Base-by-base conservation (phyloP, 2,113 vertebrate genomes). In the Eudyptes chrysolophus region DNA sequence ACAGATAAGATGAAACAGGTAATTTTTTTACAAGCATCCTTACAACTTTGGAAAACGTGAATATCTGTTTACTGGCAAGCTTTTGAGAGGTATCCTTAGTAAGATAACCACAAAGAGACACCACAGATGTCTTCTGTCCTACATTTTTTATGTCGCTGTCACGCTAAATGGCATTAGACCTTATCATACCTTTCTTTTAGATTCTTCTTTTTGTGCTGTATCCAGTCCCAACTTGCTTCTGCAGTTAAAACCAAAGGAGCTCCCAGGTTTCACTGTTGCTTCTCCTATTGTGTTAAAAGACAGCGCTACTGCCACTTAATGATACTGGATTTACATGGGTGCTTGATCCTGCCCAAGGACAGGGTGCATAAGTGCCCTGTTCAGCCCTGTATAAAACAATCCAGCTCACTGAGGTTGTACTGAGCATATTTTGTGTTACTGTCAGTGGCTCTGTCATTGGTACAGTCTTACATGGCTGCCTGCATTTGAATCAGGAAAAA, bases 71-170 rank as follows among this genome's bases (percentile, higher is more conserved):
- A 72, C 74, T 77, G 65, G 61, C 25, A 87, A 42, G 65, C 10
- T 57, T 96, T 68, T 72, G 65, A 89, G 88, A 89, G 25, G 70
- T 91, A 75, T 65, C 65, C 77, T 95, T 81, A 85, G 84, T 89
- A 78, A 69, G 65, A 82, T 6, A 79, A 27, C n/a, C 57, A 91
- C 44, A 79, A 69, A 86, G 49, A 96, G 74, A 72, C 61, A 91
- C 49, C 80, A 92, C 84, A 89, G 38, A 38, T 96, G 54, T 89
- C 70, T 86, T 95, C 89, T 91, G 54, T 92, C 52, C 69, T 96
- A 65, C 57, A 72, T 95, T 82, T 94, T 94, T 88, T 78, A 84
- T 94, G 80, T 48, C 76, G 44, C 80, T 84, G 52, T 89, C 65
- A 83, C 2, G 1, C 34, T 89, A 91, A 95, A 91, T 89, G 81